Evolutionary conservation across 2,888 invertebrate species (phyloP), one percentile per base, ranked within the genome.

Genomic region (Heliconius hortense): DNA sequence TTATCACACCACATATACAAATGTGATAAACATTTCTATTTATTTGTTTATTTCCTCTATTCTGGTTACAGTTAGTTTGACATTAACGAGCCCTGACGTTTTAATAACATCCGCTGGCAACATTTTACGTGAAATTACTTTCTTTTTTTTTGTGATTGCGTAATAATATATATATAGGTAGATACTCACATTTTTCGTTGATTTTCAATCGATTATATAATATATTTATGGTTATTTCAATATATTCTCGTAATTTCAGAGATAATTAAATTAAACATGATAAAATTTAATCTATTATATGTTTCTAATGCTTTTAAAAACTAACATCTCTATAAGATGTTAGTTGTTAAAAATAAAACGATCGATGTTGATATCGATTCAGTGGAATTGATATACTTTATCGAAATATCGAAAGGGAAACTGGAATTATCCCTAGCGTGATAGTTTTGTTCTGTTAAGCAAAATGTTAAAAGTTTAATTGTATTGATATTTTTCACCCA

Each of bases 71-170:
- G 79, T 82, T 79, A 75, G 68, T 76, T 63, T 69, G 78, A 75
- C 79, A 79, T 82, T 82, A 66, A 81, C 79, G 80, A 78, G 77
- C 66, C 68, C 82, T 82, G 80, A 82, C 82, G 81, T 84, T 82
- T 84, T 83, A 81, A 82, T 83, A 81, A 79, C 84, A 82, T 85
- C 84, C 84, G 85, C 62, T 56, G n/a, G 43, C 48, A 48, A 60
- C 18, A 66, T 39, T 39, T 56, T 18, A 31, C 60, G 35, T 74
- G 13, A 67, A 68, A 48, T 13, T 64, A 62, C 7, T 28, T 28
- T 28, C 28, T 31, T 31, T 31, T 31, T 31, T 31, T 31, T 31
- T 31, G 31, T 31, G 8, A 35, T 63, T 63, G 63, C 26, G 15
- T 60, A 15, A 26, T 60, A 43, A 43, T 56, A 10, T 56, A 8